Evolutionary conservation across 2,888 invertebrate species (phyloP).

Genomic region (Caenorhabditis doughertyi): DNA sequence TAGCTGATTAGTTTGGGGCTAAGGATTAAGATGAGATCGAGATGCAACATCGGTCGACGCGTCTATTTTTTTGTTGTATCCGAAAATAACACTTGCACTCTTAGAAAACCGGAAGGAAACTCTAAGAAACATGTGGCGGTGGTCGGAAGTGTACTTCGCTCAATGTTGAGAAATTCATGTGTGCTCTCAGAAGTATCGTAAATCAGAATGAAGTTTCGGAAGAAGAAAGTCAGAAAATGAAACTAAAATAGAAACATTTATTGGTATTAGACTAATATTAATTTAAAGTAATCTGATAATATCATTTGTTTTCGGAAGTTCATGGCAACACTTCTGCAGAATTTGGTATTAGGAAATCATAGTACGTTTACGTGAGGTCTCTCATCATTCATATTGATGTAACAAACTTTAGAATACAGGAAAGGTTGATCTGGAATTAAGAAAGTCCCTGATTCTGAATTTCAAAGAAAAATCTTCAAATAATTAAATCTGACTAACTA

Average conservation of each 20-base stretch:
- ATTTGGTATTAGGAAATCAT: too few species aligned
- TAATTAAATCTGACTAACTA: not conserved
- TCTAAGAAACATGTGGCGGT: conserved; percentile 28
- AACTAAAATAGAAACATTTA: too few species aligned
- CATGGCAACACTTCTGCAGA: too few species aligned
- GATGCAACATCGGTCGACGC: conserved; percentile 43
- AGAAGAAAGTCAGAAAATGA: too few species aligned
- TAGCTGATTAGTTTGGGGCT: conserved; percentile 22
- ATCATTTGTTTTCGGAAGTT: too few species aligned
- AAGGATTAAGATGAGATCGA: conserved; percentile 39
- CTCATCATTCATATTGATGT: too few species aligned
- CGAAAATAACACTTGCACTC: conserved; percentile 48
- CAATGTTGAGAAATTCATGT: not conserved
- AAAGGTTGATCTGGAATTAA: too few species aligned
- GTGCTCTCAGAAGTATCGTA: conserved; percentile 8
- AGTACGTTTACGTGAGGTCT: too few species aligned
- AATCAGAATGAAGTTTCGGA: conserved; percentile 7
- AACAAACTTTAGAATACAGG: too few species aligned
- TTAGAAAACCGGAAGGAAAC: conserved; percentile 44
- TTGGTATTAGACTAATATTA: too few species aligned
- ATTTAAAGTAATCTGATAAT: too few species aligned
- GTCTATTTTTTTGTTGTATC: conserved; percentile 28
- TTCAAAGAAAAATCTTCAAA: not conserved
- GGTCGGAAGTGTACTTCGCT: conserved; percentile 28
- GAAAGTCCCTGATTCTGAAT: too few species aligned